A percentile compares a stretch with the other conserved stretches of the same genome.
Evolutionary conservation across 2,888 invertebrate genomes (phyloP).

Genomic region (Cataglyphis rosenhaueri): DNA sequence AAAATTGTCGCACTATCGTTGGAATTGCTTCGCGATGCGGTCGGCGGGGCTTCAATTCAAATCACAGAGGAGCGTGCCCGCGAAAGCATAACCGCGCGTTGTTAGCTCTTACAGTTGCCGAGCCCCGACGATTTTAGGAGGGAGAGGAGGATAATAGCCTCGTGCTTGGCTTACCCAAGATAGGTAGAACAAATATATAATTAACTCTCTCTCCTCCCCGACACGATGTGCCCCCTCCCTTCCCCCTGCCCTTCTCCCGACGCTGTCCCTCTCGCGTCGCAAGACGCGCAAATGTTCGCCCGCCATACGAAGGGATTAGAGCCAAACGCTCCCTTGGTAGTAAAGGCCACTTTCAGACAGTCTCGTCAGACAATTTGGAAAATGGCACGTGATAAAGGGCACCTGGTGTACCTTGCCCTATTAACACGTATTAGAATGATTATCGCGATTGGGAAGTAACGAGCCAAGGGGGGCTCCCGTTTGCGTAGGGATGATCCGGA

Average conservation of each 20-base stretch:
- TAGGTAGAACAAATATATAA: conserved; percentile 51
- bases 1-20: conserved; percentile 19
- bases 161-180: conserved; percentile 37
- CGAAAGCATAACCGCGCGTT: conserved; percentile 41
- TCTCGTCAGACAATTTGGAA: conserved; percentile 48
- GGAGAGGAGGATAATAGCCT: conserved; percentile 21
- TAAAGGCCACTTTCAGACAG: conserved; percentile 27
- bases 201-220: conserved; percentile 41
- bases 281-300: conserved; percentile 19
- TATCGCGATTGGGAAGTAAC: conserved; percentile 45
- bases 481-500: conserved; percentile 21
- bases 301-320: conserved; percentile 20
- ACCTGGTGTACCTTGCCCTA: conserved; percentile 55
- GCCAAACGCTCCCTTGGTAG: conserved; percentile 22
- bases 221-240: not conserved
- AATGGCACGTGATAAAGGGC: conserved; percentile 52
- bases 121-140: not conserved
- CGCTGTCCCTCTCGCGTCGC: not conserved
- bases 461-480: conserved; percentile 21
- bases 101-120: not conserved
- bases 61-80: conserved; percentile 26
- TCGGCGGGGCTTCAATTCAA: conserved; percentile 26
- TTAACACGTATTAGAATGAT: conserved; percentile 55
- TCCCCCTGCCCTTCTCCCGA: not conserved
- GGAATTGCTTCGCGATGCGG: conserved; percentile 29